Evolutionary conservation across 2,113 vertebrate genomes (phyloP), one percentile per base, ranked within the genome.

Genomic region (Blennius ocellaris): DNA sequence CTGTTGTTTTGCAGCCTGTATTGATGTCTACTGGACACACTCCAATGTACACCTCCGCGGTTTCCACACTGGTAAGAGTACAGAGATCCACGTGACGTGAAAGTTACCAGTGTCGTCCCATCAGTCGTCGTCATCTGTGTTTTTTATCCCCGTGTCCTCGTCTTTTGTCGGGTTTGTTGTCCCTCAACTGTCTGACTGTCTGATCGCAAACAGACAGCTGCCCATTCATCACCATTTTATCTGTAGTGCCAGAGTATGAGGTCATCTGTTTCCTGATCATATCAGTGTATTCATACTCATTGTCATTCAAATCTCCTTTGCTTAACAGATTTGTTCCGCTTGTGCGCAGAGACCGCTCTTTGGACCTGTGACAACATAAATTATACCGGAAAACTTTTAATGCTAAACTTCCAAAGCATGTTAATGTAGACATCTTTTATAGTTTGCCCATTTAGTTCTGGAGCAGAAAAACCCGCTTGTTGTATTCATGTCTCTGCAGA

Each of bases 31-130:
- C 93, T 9, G 93, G 94, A 87, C 94, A 94, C 87, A 94, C 93
- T 72, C 94, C 94, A 81, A 90, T 94, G 90, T 94, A 94, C 92
- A 94, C 94, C 75, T 95, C 94, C 0, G 93, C 93, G 12, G 93
- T 94, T 80, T 94, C 94, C 77, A 95, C 93, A 60, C 93, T 94
- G 94, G 94, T 95, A 94, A 95, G 94, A 88, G 51, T 78, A 76
- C 60, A 52, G 79, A 14, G 10, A 63, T 52, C 45, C 14, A 44
- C 43, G 71, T 54, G 50, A 69, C 6, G 21, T 17, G 21, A 58
- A 71, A 45, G 44, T 58, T 65, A 16, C 39, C 36, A 3, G 14
- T 43, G 43, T 72, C 84, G 30, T 75, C 21, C 21, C 85, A 68
- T 87, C 78, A 15, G 30, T 63, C 83, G 64, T 78, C 83, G 53